phyloP scores from a whole-genome alignment of 2,113 vertebrate genomes.

The Microtus pennsylvanicus region DNA sequence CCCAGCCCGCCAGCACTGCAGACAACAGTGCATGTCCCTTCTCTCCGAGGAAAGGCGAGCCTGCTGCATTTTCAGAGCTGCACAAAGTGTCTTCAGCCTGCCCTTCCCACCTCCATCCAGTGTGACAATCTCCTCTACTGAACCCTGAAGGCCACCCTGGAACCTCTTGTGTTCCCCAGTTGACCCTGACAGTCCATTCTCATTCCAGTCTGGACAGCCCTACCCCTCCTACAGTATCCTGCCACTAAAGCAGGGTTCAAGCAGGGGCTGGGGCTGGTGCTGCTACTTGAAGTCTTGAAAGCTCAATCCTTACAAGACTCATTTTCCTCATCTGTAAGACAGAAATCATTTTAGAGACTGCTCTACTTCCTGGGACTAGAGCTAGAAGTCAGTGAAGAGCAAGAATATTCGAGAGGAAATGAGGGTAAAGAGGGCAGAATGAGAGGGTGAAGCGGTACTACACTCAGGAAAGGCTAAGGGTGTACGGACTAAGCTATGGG shows the following conservation, averaged over 20 bases:
- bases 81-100: not conserved
- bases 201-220: not conserved
- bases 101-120: not conserved
- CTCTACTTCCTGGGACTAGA: not conserved
- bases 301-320: not conserved
- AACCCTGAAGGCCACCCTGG: not conserved
- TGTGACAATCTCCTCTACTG: not conserved
- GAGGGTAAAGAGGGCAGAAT: too few species aligned
- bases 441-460: not conserved
- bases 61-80: too few species aligned
- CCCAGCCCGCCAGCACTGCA: not conserved
- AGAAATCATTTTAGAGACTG: not conserved
- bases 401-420: too few species aligned
- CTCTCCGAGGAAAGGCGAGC: too few species aligned
- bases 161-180: not conserved
- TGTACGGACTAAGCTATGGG: not conserved
- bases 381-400: not conserved
- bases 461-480: not conserved
- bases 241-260: not conserved
- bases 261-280: not conserved
- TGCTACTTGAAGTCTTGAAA: not conserved
- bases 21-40: rapidly evolving
- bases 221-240: not conserved
- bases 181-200: not conserved
- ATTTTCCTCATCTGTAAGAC: not conserved